These are phyloP conservation scores for Drosophila obscura DNA, from an alignment of 1,140 invertebrate species.

Conservation along the genomic window DNA sequence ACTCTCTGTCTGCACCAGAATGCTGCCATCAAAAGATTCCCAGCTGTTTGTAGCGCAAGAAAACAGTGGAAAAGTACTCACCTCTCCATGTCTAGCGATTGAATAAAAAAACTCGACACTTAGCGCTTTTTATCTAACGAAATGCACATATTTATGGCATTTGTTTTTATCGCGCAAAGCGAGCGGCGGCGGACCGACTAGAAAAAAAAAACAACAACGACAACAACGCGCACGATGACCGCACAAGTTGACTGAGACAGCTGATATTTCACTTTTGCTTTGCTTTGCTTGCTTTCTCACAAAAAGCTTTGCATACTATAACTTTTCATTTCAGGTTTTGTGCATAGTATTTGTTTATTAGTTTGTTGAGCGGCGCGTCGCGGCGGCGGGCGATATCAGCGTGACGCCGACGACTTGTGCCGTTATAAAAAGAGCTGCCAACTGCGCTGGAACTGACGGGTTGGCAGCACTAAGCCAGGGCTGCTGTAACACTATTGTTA, in stretches of 20 bases:
- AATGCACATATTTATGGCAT: conserved; percentile 43
- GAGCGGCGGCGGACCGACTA: conserved; percentile 1
- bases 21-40: background rate
- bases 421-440: no score
- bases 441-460: no score
- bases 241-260: conserved; percentile 26
- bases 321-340: conserved; percentile 1
- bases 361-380: background rate
- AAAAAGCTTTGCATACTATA: background rate
- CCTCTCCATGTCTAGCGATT: conserved; percentile 36
- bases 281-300: conserved; percentile 23
- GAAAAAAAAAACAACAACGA: conserved; percentile 5
- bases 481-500: no score
- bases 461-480: no score
- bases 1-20: conserved; percentile 32
- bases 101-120: conserved; percentile 17
- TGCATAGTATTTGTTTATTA: conserved; percentile 1
- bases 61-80: conserved; percentile 9
- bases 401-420: no score
- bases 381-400: no score
- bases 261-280: conserved; percentile 31
- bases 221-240: background rate
- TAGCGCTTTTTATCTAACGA: conserved; percentile 36
- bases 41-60: background rate
- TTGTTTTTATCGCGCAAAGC: conserved; percentile 33